phyloP scores from a whole-genome alignment of 1,140 invertebrate species.

The Parasteatoda tepidariorum region DNA sequence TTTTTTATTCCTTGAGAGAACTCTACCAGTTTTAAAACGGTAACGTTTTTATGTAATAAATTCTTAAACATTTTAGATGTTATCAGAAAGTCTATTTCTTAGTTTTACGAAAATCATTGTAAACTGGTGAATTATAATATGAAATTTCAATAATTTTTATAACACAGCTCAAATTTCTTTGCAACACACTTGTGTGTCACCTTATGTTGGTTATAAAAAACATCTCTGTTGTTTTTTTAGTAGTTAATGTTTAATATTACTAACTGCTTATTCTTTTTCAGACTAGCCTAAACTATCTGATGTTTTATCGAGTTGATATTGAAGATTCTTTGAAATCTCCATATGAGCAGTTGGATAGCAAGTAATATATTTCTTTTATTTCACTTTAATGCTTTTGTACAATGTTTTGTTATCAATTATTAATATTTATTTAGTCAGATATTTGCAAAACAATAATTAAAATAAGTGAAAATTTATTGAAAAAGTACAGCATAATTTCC shows the following conservation, averaged over 20 bases:
- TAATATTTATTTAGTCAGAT: no score
- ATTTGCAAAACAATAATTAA: no score
- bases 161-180: conserved; percentile 14
- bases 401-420: no score
- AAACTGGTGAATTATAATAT: no score
- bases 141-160: conserved; percentile 53
- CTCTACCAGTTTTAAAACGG: conserved; percentile 20
- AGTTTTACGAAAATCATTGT: no score
- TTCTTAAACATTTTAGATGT: conserved; percentile 23
- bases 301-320: no score
- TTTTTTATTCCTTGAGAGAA: no score
- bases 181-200: conserved; percentile 55
- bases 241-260: no score
- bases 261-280: no score
- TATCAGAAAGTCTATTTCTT: conserved; percentile 37
- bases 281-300: conserved; percentile 87
- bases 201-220: conserved; percentile 14
- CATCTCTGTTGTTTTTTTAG: conserved; percentile 14
- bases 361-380: conserved; percentile 65
- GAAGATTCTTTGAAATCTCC: conserved; percentile 80
- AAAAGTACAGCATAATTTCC: not conserved
- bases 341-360: conserved; percentile 84
- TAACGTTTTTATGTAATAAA: conserved; percentile 14
- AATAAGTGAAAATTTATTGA: not conserved
- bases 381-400: no score